phyloP scores from a whole-genome alignment of 92 coral and sea anemone species.

The Bergia puertoricense region DNA sequence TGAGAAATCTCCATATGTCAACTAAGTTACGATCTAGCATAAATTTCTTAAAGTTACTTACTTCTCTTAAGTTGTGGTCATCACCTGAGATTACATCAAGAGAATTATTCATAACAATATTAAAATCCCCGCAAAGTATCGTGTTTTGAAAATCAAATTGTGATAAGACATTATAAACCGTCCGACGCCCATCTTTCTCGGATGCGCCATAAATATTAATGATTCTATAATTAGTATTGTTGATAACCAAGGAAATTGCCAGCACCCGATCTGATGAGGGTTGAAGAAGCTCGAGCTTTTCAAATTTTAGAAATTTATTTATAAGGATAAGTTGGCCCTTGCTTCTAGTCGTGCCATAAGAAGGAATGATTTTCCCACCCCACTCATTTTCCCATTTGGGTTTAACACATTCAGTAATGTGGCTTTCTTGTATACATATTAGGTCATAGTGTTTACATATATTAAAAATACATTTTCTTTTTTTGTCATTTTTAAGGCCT shows the following conservation, averaged over 20 bases:
- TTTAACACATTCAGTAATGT: neutral
- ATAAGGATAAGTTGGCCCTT: neutral
- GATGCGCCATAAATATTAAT: neutral
- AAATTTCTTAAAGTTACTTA: neutral
- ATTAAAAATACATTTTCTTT: neutral
- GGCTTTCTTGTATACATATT: neutral
- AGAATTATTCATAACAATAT: neutral
- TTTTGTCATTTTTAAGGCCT: neutral
- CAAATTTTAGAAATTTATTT: neutral
- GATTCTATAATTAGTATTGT: neutral
- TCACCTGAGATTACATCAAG: neutral
- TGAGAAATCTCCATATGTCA: no score
- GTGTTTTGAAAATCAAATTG: neutral
- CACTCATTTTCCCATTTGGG: neutral
- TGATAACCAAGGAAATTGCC: neutral
- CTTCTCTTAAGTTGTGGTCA: neutral
- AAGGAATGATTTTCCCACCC: neutral
- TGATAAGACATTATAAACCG: neutral
- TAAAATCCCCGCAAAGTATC: neutral
- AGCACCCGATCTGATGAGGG: neutral
- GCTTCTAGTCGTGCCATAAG: neutral
- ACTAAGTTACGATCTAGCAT: neutral
- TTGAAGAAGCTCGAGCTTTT: neutral
- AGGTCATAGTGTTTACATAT: neutral
- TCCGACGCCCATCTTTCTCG: neutral